Evolutionary conservation across 2,888 invertebrate genomes (phyloP).

Genomic region (Piscicola geometra): DNA sequence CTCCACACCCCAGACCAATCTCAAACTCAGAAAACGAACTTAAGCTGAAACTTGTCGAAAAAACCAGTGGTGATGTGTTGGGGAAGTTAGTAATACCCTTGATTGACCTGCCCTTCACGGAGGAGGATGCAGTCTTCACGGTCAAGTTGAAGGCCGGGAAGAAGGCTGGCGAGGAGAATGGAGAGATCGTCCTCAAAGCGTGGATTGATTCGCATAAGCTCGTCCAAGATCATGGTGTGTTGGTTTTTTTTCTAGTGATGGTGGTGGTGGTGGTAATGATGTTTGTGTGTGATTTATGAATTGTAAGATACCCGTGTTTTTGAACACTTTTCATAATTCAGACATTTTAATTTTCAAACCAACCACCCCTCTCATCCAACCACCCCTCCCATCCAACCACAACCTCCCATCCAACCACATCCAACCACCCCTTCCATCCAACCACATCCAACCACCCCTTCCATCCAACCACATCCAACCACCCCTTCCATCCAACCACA

Average conservation of each 20-base stretch:
- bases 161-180: slow-evolving; percentile 50
- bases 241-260: background rate
- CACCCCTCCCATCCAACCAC: too few species aligned
- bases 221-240: background rate
- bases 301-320: too few species aligned
- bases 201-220: slow-evolving; percentile 46
- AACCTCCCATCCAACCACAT: too few species aligned
- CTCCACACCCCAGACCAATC: background rate
- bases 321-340: too few species aligned
- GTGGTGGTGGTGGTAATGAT: background rate
- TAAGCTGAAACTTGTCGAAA: background rate
- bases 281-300: too few species aligned
- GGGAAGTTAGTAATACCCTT: background rate
- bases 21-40: background rate
- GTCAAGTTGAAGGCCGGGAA: slow-evolving; percentile 49
- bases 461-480: too few species aligned
- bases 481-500: too few species aligned
- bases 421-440: too few species aligned
- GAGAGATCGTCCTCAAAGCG: slow-evolving; percentile 50
- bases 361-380: too few species aligned
- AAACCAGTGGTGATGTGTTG: background rate
- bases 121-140: background rate
- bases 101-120: background rate
- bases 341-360: too few species aligned
- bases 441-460: too few species aligned